Evolutionary conservation across 2,797 vertebrate species (phyloP).

Genomic region (Manis pentadactyla): DNA sequence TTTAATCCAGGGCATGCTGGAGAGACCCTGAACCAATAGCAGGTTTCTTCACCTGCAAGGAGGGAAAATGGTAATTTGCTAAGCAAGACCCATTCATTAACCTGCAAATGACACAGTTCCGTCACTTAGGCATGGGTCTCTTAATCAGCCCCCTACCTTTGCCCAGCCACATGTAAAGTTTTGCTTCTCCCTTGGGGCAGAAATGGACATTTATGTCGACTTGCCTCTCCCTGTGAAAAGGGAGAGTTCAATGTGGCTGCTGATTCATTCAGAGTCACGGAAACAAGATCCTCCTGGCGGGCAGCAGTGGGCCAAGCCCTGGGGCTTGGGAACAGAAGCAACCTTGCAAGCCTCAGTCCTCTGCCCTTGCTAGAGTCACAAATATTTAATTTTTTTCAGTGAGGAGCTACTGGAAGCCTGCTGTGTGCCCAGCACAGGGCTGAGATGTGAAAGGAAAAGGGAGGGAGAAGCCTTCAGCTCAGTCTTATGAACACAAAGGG

Average conservation of each 20-base stretch:
- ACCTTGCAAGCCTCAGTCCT: neutral
- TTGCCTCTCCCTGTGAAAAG: neutral
- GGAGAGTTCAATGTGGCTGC: accelerated
- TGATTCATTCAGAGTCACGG: neutral
- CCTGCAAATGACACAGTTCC: neutral
- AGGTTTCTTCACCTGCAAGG: neutral
- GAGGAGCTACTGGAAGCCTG: neutral
- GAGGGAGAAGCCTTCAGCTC: neutral
- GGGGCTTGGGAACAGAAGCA: neutral
- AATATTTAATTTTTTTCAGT: accelerated
- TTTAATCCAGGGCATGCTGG: neutral
- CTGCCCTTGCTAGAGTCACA: too few relatives aligned
- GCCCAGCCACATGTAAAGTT: neutral
- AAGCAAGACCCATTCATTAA: conserved; percentile 23
- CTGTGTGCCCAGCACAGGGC: neutral
- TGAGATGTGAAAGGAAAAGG: neutral
- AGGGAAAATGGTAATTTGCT: conserved; percentile 29
- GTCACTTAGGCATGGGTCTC: neutral
- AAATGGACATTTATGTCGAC: neutral
- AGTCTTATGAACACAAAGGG: neutral
- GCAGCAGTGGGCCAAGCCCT: accelerated
- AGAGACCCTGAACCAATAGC: neutral
- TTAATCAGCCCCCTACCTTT: neutral
- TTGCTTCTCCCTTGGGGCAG: conserved; percentile 29
- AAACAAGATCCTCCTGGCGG: neutral